phyloP scores from a whole-genome alignment of 1,140 invertebrate species.

The Hyposmocoma kahamanoa region DNA sequence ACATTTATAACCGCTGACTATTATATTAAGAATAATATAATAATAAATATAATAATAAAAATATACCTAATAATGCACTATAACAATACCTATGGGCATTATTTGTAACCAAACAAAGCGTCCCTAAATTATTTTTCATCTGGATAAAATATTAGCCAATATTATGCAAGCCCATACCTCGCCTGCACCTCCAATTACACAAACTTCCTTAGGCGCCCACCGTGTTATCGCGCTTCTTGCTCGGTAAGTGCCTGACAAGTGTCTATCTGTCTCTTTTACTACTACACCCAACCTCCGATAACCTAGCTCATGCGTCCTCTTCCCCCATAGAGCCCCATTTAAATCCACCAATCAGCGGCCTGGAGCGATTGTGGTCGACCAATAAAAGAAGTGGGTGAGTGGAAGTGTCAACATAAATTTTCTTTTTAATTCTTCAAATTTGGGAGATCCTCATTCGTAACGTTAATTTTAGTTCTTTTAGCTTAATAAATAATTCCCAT shows the following conservation, averaged over 20 bases:
- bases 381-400: slow-evolving; percentile 61
- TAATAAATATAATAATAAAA: no score
- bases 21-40: no score
- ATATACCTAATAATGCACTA: no score
- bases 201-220: slow-evolving; percentile 49
- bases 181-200: slow-evolving; percentile 31
- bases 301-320: slow-evolving; percentile 37
- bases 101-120: no score
- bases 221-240: slow-evolving; percentile 53
- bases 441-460: no score
- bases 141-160: no score
- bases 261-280: slow-evolving; percentile 53
- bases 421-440: slow-evolving; percentile 46
- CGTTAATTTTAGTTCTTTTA: neutral
- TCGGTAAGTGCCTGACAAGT: slow-evolving; percentile 65
- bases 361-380: slow-evolving; percentile 41
- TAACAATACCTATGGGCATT: no score
- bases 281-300: slow-evolving; percentile 18
- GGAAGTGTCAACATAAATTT: slow-evolving; percentile 68
- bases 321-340: slow-evolving; percentile 51
- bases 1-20: no score
- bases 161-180: slow-evolving; percentile 9
- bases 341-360: slow-evolving; percentile 58
- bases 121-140: no score
- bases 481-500: neutral